Conservation (phyloP, 2,797 vertebrate species). For the Furcifer pardalis region DNA sequence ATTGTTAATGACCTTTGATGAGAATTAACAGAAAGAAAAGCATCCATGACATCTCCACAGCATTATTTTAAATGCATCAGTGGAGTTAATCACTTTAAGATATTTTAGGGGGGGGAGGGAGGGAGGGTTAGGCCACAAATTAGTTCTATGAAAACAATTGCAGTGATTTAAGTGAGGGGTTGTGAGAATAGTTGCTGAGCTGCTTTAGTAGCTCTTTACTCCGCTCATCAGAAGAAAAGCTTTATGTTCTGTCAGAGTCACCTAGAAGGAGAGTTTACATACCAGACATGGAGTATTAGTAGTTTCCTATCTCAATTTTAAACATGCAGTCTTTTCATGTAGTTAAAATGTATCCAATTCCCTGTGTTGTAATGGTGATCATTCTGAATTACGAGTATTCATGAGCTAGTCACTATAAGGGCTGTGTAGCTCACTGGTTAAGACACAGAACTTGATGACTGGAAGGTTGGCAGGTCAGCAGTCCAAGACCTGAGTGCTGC, state of each 20-base stretch:
- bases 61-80: slow-evolving; percentile 32
- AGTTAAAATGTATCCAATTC: no score
- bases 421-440: no score
- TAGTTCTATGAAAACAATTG: slow-evolving; percentile 43
- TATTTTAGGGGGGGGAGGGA: no score
- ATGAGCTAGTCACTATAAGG: no score
- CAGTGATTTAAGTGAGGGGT: slow-evolving; percentile 21
- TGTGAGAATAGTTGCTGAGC: slow-evolving; percentile 10
- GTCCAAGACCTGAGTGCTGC: no score
- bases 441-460: no score
- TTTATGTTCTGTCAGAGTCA: slow-evolving; percentile 2
- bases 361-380: no score
- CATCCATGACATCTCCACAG: slow-evolving; percentile 23
- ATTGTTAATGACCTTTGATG: slow-evolving; percentile 62
- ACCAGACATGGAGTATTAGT: neutral
- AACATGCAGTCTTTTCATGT: neutral
- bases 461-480: no score
- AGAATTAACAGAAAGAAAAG: slow-evolving; percentile 60
- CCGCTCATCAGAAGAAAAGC: neutral
- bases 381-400: no score
- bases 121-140: slow-evolving; percentile 11
- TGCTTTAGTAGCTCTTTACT: accelerated
- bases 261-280: neutral
- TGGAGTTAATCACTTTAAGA: neutral
- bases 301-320: neutral